Percentiles rank a stretch among this genome's conserved stretches.
Evolutionary conservation across 2,888 invertebrate species (phyloP).

Genomic region (Eucera pruinosa): DNA sequence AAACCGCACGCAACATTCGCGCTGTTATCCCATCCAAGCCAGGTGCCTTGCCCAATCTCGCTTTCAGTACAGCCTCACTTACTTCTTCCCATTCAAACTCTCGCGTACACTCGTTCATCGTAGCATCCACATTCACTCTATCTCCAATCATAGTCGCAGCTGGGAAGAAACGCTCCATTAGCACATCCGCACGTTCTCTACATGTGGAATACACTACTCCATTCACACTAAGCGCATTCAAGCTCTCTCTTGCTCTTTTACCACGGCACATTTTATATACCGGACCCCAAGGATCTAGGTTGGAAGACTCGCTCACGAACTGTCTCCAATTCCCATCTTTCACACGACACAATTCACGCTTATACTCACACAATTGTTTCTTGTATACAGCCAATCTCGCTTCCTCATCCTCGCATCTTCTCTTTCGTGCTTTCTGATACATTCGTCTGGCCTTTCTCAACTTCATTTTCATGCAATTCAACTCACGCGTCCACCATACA

Average conservation of each 20-base stretch:
- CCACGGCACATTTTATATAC: neutral
- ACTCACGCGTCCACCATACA: too few species aligned
- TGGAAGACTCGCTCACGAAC: too few species aligned
- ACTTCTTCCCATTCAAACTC: neutral
- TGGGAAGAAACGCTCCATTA: neutral
- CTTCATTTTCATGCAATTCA: neutral
- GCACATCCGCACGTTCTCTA: neutral
- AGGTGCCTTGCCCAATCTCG: neutral
- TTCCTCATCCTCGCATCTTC: neutral
- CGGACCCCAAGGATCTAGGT: too few species aligned
- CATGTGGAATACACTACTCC: neutral
- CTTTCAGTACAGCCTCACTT: neutral
- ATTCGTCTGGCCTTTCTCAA: neutral
- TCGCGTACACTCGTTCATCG: neutral
- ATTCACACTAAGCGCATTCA: neutral
- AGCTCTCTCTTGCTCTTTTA: neutral
- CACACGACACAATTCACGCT: neutral
- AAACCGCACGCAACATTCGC: neutral
- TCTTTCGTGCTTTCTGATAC: neutral
- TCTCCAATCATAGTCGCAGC: neutral
- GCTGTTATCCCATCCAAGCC: too few species aligned
- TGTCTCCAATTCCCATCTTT: too few species aligned
- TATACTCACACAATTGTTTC: neutral
- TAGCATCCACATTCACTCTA: neutral
- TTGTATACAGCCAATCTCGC: neutral